A percentile compares a stretch with the other conserved stretches of the same genome.
Evolutionary conservation across 2,888 invertebrate species (phyloP).

Genomic region (Norana najaformis): DNA sequence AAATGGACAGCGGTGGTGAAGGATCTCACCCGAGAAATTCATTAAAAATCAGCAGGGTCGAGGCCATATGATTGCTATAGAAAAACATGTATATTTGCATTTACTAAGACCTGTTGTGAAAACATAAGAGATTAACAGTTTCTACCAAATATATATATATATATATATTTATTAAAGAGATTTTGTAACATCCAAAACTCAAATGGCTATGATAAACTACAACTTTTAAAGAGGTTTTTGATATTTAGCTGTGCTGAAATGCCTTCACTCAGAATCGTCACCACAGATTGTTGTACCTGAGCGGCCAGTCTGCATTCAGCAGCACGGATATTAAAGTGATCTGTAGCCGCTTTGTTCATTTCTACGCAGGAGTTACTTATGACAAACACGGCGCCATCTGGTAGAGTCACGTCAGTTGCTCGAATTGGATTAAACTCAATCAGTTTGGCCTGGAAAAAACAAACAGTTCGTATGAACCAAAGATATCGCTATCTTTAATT

Average conservation of each 20-base stretch:
- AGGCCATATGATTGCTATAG: no score
- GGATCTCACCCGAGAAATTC: no score
- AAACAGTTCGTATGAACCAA: background rate
- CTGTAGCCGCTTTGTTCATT: constrained; percentile 90
- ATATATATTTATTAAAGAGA: no score
- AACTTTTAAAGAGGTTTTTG: background rate
- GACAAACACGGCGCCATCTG: constrained; percentile 82
- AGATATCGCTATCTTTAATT: background rate
- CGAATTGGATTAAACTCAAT: constrained; percentile 85
- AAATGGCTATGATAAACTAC: background rate
- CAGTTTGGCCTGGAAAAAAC: constrained; percentile 71
- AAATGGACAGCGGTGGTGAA: no score
- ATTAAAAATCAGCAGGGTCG: no score
- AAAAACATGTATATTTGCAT: no score
- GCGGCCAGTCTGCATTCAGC: constrained; percentile 89
- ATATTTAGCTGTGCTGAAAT: background rate
- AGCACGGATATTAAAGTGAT: constrained; percentile 87
- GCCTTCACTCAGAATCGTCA: background rate
- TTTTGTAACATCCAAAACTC: background rate
- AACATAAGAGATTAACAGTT: background rate
- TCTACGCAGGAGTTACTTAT: constrained; percentile 82
- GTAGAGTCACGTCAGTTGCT: constrained; percentile 70
- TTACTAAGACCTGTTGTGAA: background rate
- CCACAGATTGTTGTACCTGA: constrained; percentile 38
- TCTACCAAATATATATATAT: background rate